These are phyloP conservation scores for Phoxinus phoxinus DNA, from an alignment of 2,113 vertebrate genomes.

Conservation along the genomic window DNA sequence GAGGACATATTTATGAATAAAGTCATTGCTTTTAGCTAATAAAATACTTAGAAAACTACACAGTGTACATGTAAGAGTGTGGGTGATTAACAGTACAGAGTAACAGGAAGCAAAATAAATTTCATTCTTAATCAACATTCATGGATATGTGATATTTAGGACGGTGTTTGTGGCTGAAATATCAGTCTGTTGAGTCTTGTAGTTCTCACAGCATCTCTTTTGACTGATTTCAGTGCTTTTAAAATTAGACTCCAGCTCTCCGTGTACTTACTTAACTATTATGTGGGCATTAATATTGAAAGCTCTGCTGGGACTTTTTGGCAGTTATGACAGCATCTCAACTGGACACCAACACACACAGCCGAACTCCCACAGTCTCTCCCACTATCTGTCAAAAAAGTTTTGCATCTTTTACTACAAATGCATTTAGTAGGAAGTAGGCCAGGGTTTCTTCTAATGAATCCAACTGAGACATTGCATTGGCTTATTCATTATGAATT, in stretches of 20 bases:
- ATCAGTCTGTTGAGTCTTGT: not conserved
- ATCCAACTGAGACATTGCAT: not conserved
- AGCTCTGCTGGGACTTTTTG: conserved; percentile 1
- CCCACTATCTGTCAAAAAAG: conserved; percentile 18
- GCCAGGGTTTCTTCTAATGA: conserved; percentile 15
- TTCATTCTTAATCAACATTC: too few relatives aligned
- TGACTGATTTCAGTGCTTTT: not conserved
- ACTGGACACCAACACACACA: conserved; percentile 26
- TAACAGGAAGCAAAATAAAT: not conserved
- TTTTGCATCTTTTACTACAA: conserved; percentile 28
- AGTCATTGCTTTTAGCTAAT: too few relatives aligned
- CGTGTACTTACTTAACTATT: not conserved
- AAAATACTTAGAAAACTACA: too few relatives aligned
- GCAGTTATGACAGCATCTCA: conserved; percentile 31
- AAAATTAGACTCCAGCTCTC: not conserved
- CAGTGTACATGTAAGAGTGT: too few relatives aligned
- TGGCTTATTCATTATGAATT: conserved; percentile 30
- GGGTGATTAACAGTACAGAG: not conserved
- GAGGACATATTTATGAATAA: too few relatives aligned
- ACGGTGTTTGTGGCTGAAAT: not conserved
- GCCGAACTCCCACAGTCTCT: not conserved
- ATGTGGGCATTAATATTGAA: conserved; percentile 21
- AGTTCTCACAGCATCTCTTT: not conserved
- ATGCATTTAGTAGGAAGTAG: conserved; percentile 36
- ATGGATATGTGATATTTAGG: not conserved